Evolutionary conservation across 2,797 vertebrate genomes (phyloP).

Genomic region (Orestias chungarensis): DNA sequence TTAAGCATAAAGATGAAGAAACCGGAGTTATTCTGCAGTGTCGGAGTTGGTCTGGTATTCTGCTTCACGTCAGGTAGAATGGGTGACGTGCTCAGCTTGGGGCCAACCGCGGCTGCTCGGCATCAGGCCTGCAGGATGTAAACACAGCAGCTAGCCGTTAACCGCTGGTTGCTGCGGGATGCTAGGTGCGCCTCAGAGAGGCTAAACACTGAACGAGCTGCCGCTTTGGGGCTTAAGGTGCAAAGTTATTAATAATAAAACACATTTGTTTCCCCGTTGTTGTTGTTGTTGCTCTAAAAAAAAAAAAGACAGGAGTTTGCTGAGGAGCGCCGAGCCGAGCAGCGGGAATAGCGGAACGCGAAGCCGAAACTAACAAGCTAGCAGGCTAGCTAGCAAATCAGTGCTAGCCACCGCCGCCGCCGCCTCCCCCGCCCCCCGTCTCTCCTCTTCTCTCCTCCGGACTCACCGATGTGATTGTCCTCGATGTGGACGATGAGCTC

Average conservation of each 20-base stretch:
- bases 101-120: constrained; percentile 24
- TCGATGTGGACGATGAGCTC: constrained; percentile 99
- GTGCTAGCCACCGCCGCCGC: constrained; percentile 51
- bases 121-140: constrained; percentile 59
- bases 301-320: too few relatives aligned
- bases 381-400: constrained; percentile 32
- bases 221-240: too few relatives aligned
- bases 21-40: background rate
- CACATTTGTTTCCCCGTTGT: too few relatives aligned
- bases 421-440: constrained; percentile 69
- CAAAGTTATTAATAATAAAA: too few relatives aligned
- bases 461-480: constrained; percentile 96
- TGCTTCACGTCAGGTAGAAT: constrained; percentile 16
- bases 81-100: too few relatives aligned
- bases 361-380: constrained; percentile 58
- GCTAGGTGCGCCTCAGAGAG: constrained; percentile 71
- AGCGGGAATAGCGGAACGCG: constrained; percentile 67
- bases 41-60: constrained; percentile 10
- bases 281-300: too few relatives aligned
- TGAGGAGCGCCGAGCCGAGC: constrained; percentile 15
- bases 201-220: too few relatives aligned
- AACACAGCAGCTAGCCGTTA: constrained; percentile 36
- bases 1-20: too few relatives aligned
- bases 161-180: constrained; percentile 65
- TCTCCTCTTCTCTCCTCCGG: too few relatives aligned